Evolutionary conservation across 2,888 invertebrate genomes (phyloP).

Genomic region (Eupsilia transversa): DNA sequence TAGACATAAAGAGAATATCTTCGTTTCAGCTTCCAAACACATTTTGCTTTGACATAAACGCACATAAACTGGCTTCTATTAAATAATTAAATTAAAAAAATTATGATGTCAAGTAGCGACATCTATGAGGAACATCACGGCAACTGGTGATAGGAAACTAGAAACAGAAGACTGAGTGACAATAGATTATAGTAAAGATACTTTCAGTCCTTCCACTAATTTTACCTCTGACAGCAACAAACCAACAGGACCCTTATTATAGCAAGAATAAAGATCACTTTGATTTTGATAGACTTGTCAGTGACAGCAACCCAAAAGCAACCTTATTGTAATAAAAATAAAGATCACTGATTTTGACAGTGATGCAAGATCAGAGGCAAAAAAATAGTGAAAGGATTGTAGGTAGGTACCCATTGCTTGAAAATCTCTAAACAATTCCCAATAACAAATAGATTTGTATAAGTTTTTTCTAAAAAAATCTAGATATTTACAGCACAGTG

Average conservation of each 20-base stretch:
- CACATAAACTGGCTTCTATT: neutral
- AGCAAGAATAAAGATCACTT: neutral
- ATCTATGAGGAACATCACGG: constrained; percentile 16
- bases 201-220: neutral
- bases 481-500: neutral
- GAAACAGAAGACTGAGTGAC: constrained; percentile 49
- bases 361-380: neutral
- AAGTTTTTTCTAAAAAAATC: neutral
- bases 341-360: neutral
- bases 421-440: constrained; percentile 13
- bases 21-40: constrained; percentile 31
- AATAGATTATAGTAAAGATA: constrained; percentile 25
- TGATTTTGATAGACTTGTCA: neutral
- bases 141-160: constrained; percentile 33
- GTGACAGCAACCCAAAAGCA: neutral
- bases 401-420: neutral
- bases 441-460: neutral
- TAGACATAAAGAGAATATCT: constrained; percentile 39
- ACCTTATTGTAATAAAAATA: neutral
- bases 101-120: neutral
- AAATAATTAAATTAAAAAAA: neutral
- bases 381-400: neutral
- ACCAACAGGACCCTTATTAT: neutral
- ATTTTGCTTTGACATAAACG: neutral
- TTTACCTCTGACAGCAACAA: neutral